These are phyloP conservation scores for Pristionchus fissidentatus DNA, from an alignment of 2,888 invertebrate species.

Conservation along the genomic window DNA sequence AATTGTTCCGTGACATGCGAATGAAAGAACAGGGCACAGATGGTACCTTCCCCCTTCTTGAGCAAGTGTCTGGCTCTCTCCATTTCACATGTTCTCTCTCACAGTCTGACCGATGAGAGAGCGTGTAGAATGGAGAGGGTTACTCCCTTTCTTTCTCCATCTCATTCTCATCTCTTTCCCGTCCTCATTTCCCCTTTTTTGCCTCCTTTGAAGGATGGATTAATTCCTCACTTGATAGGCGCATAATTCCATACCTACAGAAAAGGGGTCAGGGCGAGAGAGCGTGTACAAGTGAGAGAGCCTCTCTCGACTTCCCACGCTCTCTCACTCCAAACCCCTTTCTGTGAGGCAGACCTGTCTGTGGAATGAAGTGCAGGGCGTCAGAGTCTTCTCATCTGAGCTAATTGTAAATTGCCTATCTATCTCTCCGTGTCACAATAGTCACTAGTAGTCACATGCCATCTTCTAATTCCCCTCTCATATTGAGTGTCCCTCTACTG, in stretches of 20 bases:
- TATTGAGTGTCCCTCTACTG: background rate
- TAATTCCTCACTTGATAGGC: too few relatives aligned
- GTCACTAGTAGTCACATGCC: background rate
- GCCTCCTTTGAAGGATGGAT: too few relatives aligned
- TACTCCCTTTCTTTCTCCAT: background rate
- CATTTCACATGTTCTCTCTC: background rate
- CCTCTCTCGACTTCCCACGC: too few relatives aligned
- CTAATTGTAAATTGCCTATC: too few relatives aligned
- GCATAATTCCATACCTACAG: too few relatives aligned
- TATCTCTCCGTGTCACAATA: too few relatives aligned
- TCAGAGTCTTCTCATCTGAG: too few relatives aligned
- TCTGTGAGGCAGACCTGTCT: too few relatives aligned
- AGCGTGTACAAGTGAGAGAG: too few relatives aligned
- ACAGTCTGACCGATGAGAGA: background rate
- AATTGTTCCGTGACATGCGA: constrained; percentile 12
- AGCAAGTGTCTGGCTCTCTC: background rate
- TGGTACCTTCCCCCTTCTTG: constrained; percentile 7
- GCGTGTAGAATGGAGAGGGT: background rate
- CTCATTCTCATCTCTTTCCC: background rate
- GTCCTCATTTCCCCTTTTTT: background rate
- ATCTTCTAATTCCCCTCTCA: background rate
- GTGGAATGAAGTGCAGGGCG: too few relatives aligned
- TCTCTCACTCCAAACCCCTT: too few relatives aligned
- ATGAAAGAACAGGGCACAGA: constrained; percentile 17
- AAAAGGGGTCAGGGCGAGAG: too few relatives aligned